These are phyloP conservation scores for Phortica variegata DNA, from an alignment of 1,140 invertebrate genomes.

Conservation along the genomic window DNA sequence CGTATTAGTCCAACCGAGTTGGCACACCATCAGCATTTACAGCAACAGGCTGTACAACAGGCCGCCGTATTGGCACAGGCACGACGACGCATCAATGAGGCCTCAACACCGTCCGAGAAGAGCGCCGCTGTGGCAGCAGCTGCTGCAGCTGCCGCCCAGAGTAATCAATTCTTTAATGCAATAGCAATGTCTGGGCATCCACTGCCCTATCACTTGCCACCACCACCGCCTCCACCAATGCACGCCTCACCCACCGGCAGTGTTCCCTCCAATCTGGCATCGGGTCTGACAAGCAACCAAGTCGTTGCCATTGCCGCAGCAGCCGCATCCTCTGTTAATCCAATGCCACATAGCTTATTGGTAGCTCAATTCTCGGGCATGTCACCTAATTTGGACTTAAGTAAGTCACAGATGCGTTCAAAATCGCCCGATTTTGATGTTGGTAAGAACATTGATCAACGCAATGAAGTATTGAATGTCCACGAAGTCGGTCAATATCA, in stretches of 20 bases:
- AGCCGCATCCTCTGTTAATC: conserved; percentile 54
- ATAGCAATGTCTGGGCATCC: conserved; percentile 63
- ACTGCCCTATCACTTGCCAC: conserved; percentile 65
- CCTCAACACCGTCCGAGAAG: conserved; percentile 49
- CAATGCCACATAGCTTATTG: conserved; percentile 57
- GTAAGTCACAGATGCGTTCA: conserved; percentile 7
- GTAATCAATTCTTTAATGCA: conserved; percentile 61
- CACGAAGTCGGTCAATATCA: conserved; percentile 15
- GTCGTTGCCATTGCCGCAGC: conserved; percentile 62
- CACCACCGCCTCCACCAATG: conserved; percentile 63
- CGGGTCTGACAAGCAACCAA: conserved; percentile 57
- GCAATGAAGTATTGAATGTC: background rate
- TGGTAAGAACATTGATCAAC: background rate
- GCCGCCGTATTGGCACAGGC: conserved; percentile 42
- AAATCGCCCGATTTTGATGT: conserved; percentile 2
- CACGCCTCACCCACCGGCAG: conserved; percentile 43
- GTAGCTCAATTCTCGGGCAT: conserved; percentile 52
- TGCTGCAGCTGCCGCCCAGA: conserved; percentile 42
- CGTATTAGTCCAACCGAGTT: conserved; percentile 50
- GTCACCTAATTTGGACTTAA: conserved; percentile 3
- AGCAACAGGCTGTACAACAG: conserved; percentile 29
- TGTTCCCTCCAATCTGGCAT: conserved; percentile 13
- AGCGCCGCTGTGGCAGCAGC: conserved; percentile 51
- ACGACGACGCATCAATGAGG: conserved; percentile 58
- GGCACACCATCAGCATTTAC: conserved; percentile 30